Evolutionary conservation across 92 coral and sea anemone genomes (phyloP).

Genomic region (Porites lobata): DNA sequence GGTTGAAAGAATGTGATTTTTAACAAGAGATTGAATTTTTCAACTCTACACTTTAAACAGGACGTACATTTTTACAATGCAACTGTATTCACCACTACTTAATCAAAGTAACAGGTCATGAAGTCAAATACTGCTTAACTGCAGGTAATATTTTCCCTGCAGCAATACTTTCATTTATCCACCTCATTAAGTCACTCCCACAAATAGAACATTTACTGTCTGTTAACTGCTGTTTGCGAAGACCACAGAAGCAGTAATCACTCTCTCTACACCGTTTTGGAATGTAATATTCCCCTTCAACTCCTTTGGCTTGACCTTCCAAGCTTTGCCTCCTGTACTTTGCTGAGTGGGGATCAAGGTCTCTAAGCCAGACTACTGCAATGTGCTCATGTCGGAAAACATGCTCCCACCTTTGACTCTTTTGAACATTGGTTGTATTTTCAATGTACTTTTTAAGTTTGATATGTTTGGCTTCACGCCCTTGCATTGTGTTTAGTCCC

Average conservation of each 20-base stretch:
- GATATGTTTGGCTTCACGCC: conserved; percentile 61
- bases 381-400: conserved; percentile 62
- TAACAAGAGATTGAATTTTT: not conserved
- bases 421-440: conserved; percentile 59
- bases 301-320: conserved; percentile 43
- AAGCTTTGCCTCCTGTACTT: conserved; percentile 35
- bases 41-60: not conserved
- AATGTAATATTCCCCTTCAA: conserved; percentile 41
- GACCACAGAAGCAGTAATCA: conserved; percentile 45
- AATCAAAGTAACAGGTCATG: not conserved
- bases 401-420: conserved; percentile 57
- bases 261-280: conserved; percentile 37
- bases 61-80: not conserved
- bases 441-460: conserved; percentile 57
- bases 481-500: conserved; percentile 41
- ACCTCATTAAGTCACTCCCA: conserved; percentile 19
- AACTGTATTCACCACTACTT: not conserved
- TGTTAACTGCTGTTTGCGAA: conserved; percentile 29
- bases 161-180: conserved; percentile 33
- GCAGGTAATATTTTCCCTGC: conserved; percentile 12
- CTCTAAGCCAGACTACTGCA: conserved; percentile 54
- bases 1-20: not conserved
- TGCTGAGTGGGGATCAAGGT: conserved; percentile 22
- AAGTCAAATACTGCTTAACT: conserved; percentile 7
- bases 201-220: conserved; percentile 51